These are phyloP conservation scores for Sciaenops ocellatus DNA, from an alignment of 2,797 vertebrate genomes.

Conservation along the genomic window DNA sequence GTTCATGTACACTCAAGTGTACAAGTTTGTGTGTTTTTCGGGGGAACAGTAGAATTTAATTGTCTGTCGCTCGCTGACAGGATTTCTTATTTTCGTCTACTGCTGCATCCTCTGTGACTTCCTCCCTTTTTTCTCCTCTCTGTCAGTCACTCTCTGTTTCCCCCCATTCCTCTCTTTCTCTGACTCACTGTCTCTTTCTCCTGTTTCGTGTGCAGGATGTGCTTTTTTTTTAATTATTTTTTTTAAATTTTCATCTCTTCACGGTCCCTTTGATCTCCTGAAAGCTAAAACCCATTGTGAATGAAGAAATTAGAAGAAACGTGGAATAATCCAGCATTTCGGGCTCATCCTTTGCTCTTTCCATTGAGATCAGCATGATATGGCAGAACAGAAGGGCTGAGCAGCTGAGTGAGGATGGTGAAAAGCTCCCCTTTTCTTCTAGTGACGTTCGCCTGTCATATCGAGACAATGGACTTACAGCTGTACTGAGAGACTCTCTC, in stretches of 20 bases:
- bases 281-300: conserved; percentile 43
- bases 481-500: conserved; percentile 25
- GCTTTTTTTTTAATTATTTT: neutral
- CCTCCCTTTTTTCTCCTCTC: neutral
- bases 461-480: conserved; percentile 49
- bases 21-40: conserved; percentile 4
- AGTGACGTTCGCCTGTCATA: conserved; percentile 34
- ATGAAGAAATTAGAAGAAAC: conserved; percentile 55
- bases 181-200: conserved; percentile 21
- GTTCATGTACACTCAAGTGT: neutral
- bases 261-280: conserved; percentile 51
- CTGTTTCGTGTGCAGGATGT: conserved; percentile 37
- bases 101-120: conserved; percentile 4
- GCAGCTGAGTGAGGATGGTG: conserved; percentile 29
- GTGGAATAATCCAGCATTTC: conserved; percentile 52
- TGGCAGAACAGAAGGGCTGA: conserved; percentile 39
- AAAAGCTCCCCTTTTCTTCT: conserved; percentile 44
- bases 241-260: neutral
- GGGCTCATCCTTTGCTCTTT: conserved; percentile 54
- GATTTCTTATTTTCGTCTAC: conserved; percentile 28
- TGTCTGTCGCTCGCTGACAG: conserved; percentile 10
- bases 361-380: conserved; percentile 53
- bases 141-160: conserved; percentile 4
- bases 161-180: neutral
- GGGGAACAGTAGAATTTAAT: conserved; percentile 25